Evolutionary conservation across 2,888 invertebrate species (phyloP).

Genomic region (Boloria selene): DNA sequence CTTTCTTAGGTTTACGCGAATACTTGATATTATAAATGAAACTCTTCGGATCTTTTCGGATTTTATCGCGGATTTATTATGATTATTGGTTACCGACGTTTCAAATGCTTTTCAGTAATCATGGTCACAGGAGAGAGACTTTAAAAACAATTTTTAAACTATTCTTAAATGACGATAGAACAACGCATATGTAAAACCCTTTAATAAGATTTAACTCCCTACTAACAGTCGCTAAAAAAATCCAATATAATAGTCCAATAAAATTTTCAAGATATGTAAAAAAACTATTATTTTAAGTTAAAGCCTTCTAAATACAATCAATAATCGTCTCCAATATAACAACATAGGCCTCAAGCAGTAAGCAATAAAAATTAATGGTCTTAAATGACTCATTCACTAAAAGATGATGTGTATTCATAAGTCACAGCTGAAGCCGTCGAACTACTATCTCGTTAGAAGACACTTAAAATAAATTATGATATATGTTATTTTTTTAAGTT

Average conservation of each 20-base stretch:
- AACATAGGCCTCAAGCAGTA: slow-evolving; percentile 27
- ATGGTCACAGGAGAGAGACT: too few relatives aligned
- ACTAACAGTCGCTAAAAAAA: too few relatives aligned
- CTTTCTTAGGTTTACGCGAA: too few relatives aligned
- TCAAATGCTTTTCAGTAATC: too few relatives aligned
- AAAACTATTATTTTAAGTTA: neutral
- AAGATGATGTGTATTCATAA: slow-evolving; percentile 46
- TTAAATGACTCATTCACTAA: slow-evolving; percentile 45
- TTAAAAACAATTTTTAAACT: too few relatives aligned
- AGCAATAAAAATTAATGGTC: slow-evolving; percentile 44
- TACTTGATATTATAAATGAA: too few relatives aligned
- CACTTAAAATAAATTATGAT: slow-evolving; percentile 42
- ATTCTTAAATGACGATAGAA: too few relatives aligned
- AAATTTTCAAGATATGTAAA: neutral
- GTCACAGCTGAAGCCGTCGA: slow-evolving; percentile 35
- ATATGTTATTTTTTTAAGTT: slow-evolving; percentile 18
- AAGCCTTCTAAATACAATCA: slow-evolving; percentile 19
- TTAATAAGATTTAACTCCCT: too few relatives aligned
- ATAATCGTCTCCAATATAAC: slow-evolving; percentile 22
- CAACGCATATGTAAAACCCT: too few relatives aligned
- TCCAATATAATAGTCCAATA: neutral
- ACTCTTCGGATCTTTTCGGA: too few relatives aligned
- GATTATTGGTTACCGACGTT: too few relatives aligned
- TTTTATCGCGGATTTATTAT: too few relatives aligned
- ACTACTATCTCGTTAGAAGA: slow-evolving; percentile 49